Evolutionary conservation across 2,888 invertebrate species (phyloP).

Genomic region (Zygaena filipendulae): DNA sequence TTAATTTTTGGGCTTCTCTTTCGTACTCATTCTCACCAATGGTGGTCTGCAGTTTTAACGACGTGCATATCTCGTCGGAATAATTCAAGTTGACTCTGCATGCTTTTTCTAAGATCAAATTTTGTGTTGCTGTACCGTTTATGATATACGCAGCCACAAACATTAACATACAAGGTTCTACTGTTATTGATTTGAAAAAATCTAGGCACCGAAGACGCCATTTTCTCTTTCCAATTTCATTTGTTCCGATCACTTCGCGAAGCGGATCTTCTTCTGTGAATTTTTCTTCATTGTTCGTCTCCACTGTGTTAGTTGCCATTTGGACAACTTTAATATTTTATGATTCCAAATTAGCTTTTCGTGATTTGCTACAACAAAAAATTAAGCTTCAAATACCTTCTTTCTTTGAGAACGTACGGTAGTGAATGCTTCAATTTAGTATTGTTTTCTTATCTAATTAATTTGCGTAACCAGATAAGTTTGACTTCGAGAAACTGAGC

Average conservation of each 20-base stretch:
- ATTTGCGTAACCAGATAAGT: too few relatives aligned
- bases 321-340: too few relatives aligned
- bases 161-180: neutral
- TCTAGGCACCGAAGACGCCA: conserved; percentile 31
- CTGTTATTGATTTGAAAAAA: neutral
- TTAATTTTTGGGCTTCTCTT: conserved; percentile 70
- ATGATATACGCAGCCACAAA: neutral
- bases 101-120: conserved; percentile 86
- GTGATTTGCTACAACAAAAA: too few relatives aligned
- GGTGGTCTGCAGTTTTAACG: conserved; percentile 74
- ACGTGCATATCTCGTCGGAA: conserved; percentile 75
- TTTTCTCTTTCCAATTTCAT: conserved; percentile 1
- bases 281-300: neutral
- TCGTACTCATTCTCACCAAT: conserved; percentile 66
- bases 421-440: too few relatives aligned
- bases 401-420: too few relatives aligned
- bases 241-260: too few relatives aligned
- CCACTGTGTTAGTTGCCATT: too few relatives aligned
- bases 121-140: conserved; percentile 66
- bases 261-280: too few relatives aligned
- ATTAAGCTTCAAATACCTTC: too few relatives aligned
- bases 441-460: too few relatives aligned
- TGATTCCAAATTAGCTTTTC: too few relatives aligned
- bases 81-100: conserved; percentile 83
- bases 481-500: too few relatives aligned